Evolutionary conservation across 2,797 vertebrate species (phyloP).

Genomic region (Acanthiza pusilla): DNA sequence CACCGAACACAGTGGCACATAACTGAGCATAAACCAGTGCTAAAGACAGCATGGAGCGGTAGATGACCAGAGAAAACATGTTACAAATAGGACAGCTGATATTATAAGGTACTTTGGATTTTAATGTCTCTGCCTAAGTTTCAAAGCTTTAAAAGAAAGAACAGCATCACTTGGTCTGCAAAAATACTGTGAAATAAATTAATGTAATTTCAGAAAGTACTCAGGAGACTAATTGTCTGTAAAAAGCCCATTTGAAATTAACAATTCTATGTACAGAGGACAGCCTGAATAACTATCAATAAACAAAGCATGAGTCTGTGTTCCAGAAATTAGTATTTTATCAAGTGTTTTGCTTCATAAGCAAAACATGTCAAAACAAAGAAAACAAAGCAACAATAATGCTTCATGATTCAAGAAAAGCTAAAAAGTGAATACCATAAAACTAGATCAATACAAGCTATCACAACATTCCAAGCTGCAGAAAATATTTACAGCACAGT

Average conservation of each 20-base stretch:
- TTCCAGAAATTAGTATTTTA: conserved; percentile 32
- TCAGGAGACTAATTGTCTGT: not conserved
- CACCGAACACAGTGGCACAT: not conserved
- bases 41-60: not conserved
- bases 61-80: not conserved
- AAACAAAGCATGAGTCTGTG: not conserved
- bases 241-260: conserved; percentile 3
- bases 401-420: not conserved
- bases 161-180: not conserved
- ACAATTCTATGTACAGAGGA: not conserved
- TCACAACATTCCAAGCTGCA: not conserved
- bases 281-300: not conserved
- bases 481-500: not conserved
- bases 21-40: not conserved
- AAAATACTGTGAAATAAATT: not conserved
- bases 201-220: not conserved
- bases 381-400: conserved; percentile 13
- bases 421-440: not conserved
- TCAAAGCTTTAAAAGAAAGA: not conserved
- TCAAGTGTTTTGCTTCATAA: conserved; percentile 29
- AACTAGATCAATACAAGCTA: not conserved
- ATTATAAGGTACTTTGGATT: not conserved
- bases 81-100: not conserved
- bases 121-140: not conserved
- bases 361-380: conserved; percentile 47